These are phyloP conservation scores for Dendrocopos noguchii DNA, from an alignment of 2,113 vertebrate genomes.

Conservation along the genomic window DNA sequence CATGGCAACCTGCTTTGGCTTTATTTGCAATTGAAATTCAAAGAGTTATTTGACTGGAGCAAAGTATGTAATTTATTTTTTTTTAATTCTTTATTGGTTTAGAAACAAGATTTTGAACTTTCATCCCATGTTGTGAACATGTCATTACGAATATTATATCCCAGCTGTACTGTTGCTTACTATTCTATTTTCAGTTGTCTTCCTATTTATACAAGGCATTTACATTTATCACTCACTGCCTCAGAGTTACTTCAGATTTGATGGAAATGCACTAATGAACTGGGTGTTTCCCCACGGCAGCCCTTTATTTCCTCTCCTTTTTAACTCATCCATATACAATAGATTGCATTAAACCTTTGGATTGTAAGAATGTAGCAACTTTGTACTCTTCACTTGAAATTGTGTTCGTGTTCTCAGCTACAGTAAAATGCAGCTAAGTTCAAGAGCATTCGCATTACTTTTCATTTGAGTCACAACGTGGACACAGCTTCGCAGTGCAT, in stretches of 20 bases:
- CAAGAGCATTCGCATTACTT: not conserved
- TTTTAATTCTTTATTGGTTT: slow-evolving; percentile 39
- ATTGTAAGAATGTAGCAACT: not conserved
- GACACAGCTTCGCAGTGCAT: not conserved
- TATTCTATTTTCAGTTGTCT: not conserved
- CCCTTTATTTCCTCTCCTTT: not conserved
- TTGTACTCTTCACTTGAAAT: not conserved
- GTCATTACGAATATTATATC: not conserved
- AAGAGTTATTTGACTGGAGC: slow-evolving; percentile 13
- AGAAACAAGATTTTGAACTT: slow-evolving; percentile 30
- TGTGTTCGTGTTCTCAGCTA: not conserved
- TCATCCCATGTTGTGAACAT: not conserved
- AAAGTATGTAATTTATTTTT: not conserved
- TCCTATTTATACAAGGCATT: not conserved
- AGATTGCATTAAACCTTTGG: not conserved
- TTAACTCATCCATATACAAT: not conserved
- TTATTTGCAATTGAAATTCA: slow-evolving; percentile 53
- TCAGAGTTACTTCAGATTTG: not conserved
- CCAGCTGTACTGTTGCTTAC: not conserved
- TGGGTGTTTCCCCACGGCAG: not conserved
- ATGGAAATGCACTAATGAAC: not conserved
- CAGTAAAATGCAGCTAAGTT: slow-evolving; percentile 16
- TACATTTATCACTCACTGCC: not conserved
- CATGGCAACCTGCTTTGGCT: slow-evolving; percentile 57
- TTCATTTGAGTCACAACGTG: not conserved